Evolutionary conservation across 1,140 invertebrate genomes (phyloP).

Genomic region (Chymomyza costata): DNA sequence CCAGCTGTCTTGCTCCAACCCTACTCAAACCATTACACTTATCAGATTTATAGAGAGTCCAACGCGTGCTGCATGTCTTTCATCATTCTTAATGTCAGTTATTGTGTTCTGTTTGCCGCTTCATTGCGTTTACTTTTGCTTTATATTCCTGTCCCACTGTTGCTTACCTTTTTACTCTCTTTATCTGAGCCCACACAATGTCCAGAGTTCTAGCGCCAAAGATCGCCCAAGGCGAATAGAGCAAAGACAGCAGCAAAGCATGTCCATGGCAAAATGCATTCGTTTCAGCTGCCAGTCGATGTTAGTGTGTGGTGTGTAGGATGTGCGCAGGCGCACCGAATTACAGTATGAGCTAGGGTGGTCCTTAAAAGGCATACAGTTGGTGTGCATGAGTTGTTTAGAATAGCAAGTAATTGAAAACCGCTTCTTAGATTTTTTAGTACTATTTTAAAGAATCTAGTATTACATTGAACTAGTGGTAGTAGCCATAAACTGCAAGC

Average conservation of each 20-base stretch:
- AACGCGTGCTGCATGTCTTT: conserved; percentile 41
- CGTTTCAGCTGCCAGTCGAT: conserved; percentile 42
- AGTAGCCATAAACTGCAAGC: too few species aligned
- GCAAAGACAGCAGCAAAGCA: conserved; percentile 3
- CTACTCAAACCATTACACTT: not conserved
- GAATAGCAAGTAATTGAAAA: too few species aligned
- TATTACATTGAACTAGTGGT: too few species aligned
- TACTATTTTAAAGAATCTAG: too few species aligned
- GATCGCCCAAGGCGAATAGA: conserved; percentile 40
- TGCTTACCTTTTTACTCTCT: conserved; percentile 1
- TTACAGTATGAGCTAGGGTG: conserved; percentile 10
- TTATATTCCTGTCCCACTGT: conserved; percentile 2
- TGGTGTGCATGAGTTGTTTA: too few species aligned
- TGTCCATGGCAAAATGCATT: conserved; percentile 51
- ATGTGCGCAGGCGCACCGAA: conserved; percentile 10
- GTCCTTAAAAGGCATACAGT: conserved; percentile 24
- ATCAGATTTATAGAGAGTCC: conserved; percentile 31
- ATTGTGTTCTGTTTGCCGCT: conserved; percentile 25
- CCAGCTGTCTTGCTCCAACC: conserved; percentile 5
- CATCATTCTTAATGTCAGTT: too few species aligned
- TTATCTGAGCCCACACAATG: conserved; percentile 18
- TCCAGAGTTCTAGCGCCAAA: not conserved
- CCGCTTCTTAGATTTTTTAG: too few species aligned
- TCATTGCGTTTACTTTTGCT: too few species aligned
- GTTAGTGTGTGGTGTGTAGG: too few species aligned